Base-by-base conservation (phyloP, 2,113 vertebrate genomes). In the Glaucidium brasilianum region DNA sequence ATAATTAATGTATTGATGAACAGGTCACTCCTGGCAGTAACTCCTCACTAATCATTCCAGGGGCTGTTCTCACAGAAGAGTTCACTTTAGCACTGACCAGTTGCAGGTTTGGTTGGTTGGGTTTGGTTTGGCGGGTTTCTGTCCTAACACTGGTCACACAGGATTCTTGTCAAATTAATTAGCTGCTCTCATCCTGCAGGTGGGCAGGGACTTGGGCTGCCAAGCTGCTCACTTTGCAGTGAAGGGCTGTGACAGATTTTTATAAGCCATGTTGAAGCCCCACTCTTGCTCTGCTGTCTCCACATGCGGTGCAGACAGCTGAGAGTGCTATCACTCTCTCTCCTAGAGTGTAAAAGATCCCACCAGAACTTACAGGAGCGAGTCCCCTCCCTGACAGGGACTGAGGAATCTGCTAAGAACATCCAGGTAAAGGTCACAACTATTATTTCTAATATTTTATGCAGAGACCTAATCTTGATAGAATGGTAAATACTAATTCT, bases 181-280 rank as follows among this genome's bases (percentile, higher is more conserved):
- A 14, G 27, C 39, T 3, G 8, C 20, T 81, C 71, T 60, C n/a
- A 35, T 17, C 74, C 49, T 41, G 0, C 4, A 6, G 59, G 20
- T 3, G 50, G 35, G 43, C 68, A 56, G 63, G 62, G 52, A 4
- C 52, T 34, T 3, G 22, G 47, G 64, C 47, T 47, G 18, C 45
- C 20, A 11, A 47, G 20, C 10, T 19, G 53, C 43, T 66, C 9
- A 0, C 72, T 37, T 14, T 7, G 81, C 68, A 30, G 39, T 3
- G 50, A 37, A 77, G 63, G 10, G 17, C 19, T 41, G 45, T 12
- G 60, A 2, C 27, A 27, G 47, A 3, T 26, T 59, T 59, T 79
- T 4, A 9, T 35, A 11, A 41, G 17, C 30, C 5, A 0, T 0
- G 2, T 39, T 10, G 13, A 17, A 78, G 39, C 58, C 43, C 35